phyloP scores from a whole-genome alignment of 2,113 vertebrate genomes.

The Brienomyrus longianalis region DNA sequence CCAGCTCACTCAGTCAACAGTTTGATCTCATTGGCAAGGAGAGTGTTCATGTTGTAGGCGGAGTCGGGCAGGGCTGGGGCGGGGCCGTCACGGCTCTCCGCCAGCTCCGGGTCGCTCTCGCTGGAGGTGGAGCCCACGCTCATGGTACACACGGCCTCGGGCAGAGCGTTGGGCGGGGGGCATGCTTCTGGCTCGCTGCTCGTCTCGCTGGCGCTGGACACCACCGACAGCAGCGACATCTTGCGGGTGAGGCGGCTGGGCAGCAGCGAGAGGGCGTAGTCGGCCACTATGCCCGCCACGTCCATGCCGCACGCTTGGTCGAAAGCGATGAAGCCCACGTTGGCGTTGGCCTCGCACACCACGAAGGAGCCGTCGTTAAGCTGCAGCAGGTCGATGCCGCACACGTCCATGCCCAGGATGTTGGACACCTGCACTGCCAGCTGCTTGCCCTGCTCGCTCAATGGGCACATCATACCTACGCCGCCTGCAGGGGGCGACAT shows the following conservation, averaged over 20 bases:
- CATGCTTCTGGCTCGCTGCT: constrained; percentile 72
- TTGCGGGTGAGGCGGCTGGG: constrained; percentile 72
- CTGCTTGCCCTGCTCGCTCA: constrained; percentile 81
- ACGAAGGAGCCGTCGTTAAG: constrained; percentile 78
- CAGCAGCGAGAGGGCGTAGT: constrained; percentile 79
- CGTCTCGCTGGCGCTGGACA: constrained; percentile 73
- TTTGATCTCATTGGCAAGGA: constrained; percentile 74
- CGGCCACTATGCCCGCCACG: constrained; percentile 76
- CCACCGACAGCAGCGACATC: constrained; percentile 73
- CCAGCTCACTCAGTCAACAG: constrained; percentile 76
- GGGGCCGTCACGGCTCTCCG: constrained; percentile 54
- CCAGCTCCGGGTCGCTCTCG: constrained; percentile 76
- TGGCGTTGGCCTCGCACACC: constrained; percentile 84
- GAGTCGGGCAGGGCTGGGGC: constrained; percentile 56
- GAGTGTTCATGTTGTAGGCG: constrained; percentile 73
- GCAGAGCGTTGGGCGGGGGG: constrained; percentile 51
- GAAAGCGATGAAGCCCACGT: constrained; percentile 85
- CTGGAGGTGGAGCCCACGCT: constrained; percentile 77
- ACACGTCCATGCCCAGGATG: constrained; percentile 87
- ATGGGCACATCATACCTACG: constrained; percentile 77
- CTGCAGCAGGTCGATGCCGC: constrained; percentile 82
- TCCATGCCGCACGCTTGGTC: constrained; percentile 83
- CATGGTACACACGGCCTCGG: constrained; percentile 68
- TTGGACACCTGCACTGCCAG: constrained; percentile 83
- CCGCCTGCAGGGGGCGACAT: constrained; percentile 60